These are phyloP conservation scores for Tetranychus urticae DNA, from an alignment of 1,140 invertebrate genomes.

Conservation along the genomic window DNA sequence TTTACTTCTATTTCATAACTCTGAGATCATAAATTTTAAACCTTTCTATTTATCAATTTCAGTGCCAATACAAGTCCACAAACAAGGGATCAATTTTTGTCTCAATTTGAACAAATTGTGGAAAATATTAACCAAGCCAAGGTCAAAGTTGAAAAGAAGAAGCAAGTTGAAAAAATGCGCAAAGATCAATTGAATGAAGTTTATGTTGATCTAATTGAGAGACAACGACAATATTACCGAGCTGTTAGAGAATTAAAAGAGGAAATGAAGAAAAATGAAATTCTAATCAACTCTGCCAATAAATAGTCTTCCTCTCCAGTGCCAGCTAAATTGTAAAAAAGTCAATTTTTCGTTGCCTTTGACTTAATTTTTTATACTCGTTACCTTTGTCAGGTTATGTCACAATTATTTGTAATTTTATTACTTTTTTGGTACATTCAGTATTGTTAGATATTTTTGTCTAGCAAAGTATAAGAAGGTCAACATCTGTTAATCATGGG, in stretches of 20 bases:
- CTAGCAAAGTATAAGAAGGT: no score
- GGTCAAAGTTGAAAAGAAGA: conserved; percentile 35
- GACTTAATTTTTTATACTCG: no score
- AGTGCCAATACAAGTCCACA: conserved; percentile 14
- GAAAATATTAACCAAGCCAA: conserved; percentile 57
- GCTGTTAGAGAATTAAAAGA: conserved; percentile 50
- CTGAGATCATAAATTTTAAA: no score
- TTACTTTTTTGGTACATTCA: no score
- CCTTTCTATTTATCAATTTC: conserved; percentile 7
- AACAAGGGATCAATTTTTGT: conserved; percentile 54
- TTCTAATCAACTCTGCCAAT: not conserved
- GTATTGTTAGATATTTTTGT: no score
- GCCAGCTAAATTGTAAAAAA: no score
- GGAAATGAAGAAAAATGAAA: conserved; percentile 6
- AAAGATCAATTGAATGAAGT: conserved; percentile 42
- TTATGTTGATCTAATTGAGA: conserved; percentile 42
- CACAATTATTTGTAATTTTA: no score
- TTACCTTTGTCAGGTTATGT: no score
- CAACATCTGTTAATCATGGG: no score
- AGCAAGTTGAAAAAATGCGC: conserved; percentile 40
- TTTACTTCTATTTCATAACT: no score
- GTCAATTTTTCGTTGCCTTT: no score
- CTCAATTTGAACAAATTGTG: conserved; percentile 64
- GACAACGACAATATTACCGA: conserved; percentile 55
- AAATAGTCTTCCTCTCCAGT: no score